Evolutionary conservation across 2,113 vertebrate genomes (phyloP), one percentile per base, ranked within the genome.

Genomic region (Labrus mixtus): DNA sequence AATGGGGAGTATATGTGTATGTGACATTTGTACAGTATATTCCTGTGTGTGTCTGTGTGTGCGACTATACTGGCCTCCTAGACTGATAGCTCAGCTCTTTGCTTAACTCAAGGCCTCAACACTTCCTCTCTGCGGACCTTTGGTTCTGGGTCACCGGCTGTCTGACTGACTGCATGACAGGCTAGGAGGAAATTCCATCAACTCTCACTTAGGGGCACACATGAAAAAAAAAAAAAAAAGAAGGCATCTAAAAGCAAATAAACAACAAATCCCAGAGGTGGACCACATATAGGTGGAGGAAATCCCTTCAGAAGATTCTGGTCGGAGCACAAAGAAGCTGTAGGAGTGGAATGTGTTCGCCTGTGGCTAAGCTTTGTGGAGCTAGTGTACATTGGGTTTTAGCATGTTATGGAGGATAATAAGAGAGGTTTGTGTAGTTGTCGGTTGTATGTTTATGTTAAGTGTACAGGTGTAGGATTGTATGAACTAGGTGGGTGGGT

Each of bases 381-480:
- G 23, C 33, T 1, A 59, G 87, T 90, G 86, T 89, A 83, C 88
- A 84, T 75, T 73, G 25, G 82, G 82, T 75, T 90, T 88, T 82
- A 66, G 23, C 64, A 54, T 77, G 70, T 80, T 78, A 68, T 66
- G 61, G 56, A 71, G 70, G 68, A 87, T 89, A 87, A 91, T 71
- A 51, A 85, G 59, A 78, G 65, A 61, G 48, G 73, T 71, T 85
- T 87, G 73, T 67, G 59, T 73, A 69, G 86, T 71, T 79, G 75
- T 46, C 23, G 61, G 56, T 63, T 54, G 68, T 68, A 60, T 83
- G 84, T 90, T 85, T 81, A 76, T 85, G 72, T 82, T 60, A 68
- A 72, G 78, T 70, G 73, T 75, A 82, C 86, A 85, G 73, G 79
- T 76, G 73, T 62, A 70, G 69, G 68, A 74, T 58, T 79, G 82